Evolutionary conservation across 2,113 vertebrate genomes (phyloP).

Genomic region (Halcyon senegalensis): DNA sequence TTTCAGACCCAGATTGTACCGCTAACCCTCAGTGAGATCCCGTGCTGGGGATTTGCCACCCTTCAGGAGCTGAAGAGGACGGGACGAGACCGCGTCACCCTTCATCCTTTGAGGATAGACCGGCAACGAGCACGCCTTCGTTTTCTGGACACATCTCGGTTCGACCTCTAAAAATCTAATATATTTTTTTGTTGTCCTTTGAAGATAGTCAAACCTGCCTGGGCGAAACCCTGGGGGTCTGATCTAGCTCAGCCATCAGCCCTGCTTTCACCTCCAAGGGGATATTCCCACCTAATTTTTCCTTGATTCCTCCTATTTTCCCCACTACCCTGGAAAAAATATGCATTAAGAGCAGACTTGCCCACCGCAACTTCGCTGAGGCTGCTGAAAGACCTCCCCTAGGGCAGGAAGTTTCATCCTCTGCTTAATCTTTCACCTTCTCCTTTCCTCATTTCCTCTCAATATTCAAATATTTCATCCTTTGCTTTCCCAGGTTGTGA

Average conservation of each 20-base stretch:
- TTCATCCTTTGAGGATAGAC: not conserved
- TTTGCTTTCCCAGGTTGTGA: conserved; percentile 30
- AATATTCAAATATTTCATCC: not conserved
- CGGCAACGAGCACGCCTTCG: rapidly evolving
- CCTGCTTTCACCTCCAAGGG: not conserved
- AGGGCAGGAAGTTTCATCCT: not conserved
- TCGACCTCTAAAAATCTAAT: not conserved
- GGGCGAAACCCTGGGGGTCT: not conserved
- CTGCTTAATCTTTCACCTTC: not conserved
- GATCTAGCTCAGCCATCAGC: not conserved
- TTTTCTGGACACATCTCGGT: not conserved
- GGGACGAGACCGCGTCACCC: rapidly evolving
- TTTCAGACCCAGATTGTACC: not conserved
- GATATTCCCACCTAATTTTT: not conserved
- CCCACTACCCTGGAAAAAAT: not conserved
- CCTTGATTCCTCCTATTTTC: not conserved
- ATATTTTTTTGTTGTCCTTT: not conserved
- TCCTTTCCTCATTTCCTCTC: not conserved
- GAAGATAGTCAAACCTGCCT: not conserved
- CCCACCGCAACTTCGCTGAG: not conserved
- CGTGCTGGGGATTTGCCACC: rapidly evolving
- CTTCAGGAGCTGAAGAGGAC: not conserved
- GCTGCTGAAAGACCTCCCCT: not conserved
- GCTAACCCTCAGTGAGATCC: not conserved
- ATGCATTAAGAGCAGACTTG: rapidly evolving